Conservation (phyloP, 2,888 invertebrate species). For the Lasioglossum zephyrum region DNA sequence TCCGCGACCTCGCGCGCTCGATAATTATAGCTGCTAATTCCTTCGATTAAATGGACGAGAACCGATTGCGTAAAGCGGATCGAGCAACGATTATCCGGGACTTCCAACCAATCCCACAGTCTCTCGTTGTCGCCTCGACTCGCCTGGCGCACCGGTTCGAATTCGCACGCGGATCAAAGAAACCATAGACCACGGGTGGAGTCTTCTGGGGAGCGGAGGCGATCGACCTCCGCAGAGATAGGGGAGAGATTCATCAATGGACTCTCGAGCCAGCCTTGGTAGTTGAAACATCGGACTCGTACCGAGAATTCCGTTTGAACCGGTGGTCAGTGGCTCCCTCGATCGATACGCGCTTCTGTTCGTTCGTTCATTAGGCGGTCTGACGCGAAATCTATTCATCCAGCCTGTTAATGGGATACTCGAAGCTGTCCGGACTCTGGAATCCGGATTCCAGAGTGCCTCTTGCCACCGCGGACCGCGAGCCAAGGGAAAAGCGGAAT, state of each 20-base stretch:
- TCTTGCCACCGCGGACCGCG: background rate
- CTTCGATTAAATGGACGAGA: constrained; percentile 10
- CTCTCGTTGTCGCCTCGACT: background rate
- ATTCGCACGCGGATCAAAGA: constrained; percentile 17
- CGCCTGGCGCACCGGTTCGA: background rate
- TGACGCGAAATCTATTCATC: constrained; percentile 59
- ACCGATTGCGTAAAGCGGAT: background rate
- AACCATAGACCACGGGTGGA: constrained; percentile 14
- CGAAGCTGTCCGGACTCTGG: constrained; percentile 20
- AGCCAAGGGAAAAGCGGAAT: background rate
- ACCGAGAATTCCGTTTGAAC: constrained; percentile 59
- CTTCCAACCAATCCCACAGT: background rate
- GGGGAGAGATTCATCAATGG: constrained; percentile 65
- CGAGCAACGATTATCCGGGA: background rate
- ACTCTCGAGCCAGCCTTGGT: constrained; percentile 41
- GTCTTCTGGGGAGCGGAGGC: constrained; percentile 58
- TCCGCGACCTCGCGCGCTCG: background rate
- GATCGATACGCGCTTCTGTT: constrained; percentile 33
- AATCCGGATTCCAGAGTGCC: background rate
- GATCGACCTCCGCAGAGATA: constrained; percentile 52
- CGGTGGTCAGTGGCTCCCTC: constrained; percentile 22
- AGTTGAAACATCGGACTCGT: constrained; percentile 26
- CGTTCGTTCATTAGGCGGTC: constrained; percentile 55
- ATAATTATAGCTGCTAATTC: constrained; percentile 12
- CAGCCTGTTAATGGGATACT: constrained; percentile 50